Base-by-base conservation (phyloP, 2,888 invertebrate species). In the Phragmatobia fuliginosa region DNA sequence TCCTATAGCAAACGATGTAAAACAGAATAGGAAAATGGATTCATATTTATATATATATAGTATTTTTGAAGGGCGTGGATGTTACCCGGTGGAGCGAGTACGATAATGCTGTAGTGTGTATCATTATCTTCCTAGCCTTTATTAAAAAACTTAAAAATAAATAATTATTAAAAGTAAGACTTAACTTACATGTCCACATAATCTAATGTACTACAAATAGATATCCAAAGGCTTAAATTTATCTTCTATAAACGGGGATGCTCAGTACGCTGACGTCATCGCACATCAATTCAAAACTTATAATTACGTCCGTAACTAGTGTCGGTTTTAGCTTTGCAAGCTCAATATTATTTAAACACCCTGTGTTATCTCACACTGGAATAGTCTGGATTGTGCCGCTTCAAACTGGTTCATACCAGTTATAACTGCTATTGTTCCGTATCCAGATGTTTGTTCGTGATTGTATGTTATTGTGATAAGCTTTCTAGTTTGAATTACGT, bases 281-380 rank as follows among this genome's bases (percentile, higher is more conserved):
- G 31, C 45, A 49, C 66, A 66, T 33, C 67, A 71, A 74, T 72
- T 56, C 58, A 7, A 62, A 76, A 79, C 63, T 76, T 79, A 73
- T 75, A 78, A 82, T 80, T 76, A 74, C 70, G 67, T 68, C 65
- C 61, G 62, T 67, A 71, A 68, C 65, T 33, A 67, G 73, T 72
- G 76, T 76, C 80, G 69, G 74, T 71, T 76, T 72, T 72, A 79
- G 68, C 45, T 72, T 70, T 72, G 72, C 75, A 69, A 79, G 78
- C 82, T 74, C 73, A 73, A 81, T 77, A 69, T 72, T 77, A 70
- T 78, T 82, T 80, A 75, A 78, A 78, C 72, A 81, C 69, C 75
- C 79, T 79, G 75, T 83, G 83, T 82, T 82, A 81, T 81, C 81
- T 77, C 75, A 73, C 69, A 79, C 81, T 70, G 77, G 81, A 77